A percentile compares a stretch with the other conserved stretches of the same genome.
Evolutionary conservation across 2,888 invertebrate species (phyloP).

Genomic region (Tipula unca): DNA sequence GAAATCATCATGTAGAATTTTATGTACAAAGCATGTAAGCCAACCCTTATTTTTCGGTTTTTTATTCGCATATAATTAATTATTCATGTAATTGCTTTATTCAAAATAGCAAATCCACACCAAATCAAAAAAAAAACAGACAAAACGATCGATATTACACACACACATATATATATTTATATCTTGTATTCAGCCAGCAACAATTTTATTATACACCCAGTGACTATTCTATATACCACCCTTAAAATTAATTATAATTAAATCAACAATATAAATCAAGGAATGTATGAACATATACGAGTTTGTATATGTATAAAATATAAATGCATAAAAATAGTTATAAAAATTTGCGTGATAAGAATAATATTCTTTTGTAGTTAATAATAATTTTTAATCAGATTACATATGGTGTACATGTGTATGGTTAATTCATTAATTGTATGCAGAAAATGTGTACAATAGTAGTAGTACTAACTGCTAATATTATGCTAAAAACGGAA

Average conservation of each 20-base stretch:
- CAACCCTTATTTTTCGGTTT: background rate
- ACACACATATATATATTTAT: background rate
- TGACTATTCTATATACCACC: background rate
- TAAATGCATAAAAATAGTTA: background rate
- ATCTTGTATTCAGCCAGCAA: background rate
- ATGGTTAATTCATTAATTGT: no score
- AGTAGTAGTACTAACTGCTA: no score
- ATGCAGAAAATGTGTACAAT: background rate
- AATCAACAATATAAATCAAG: background rate
- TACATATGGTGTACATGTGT: background rate
- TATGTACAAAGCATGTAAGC: background rate
- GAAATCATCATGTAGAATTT: background rate
- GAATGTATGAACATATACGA: no score
- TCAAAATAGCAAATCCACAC: background rate
- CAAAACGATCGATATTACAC: background rate
- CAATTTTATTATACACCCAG: background rate
- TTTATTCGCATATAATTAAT: background rate
- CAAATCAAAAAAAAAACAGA: background rate
- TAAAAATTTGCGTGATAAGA: background rate
- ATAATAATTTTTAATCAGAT: background rate
- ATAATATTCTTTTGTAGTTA: background rate
- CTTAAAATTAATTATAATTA: background rate
- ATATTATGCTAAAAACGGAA: background rate
- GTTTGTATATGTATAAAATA: background rate
- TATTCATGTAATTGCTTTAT: background rate